Evolutionary conservation across 2,797 vertebrate species (phyloP).

Genomic region (Melanotaenia nigrans): DNA sequence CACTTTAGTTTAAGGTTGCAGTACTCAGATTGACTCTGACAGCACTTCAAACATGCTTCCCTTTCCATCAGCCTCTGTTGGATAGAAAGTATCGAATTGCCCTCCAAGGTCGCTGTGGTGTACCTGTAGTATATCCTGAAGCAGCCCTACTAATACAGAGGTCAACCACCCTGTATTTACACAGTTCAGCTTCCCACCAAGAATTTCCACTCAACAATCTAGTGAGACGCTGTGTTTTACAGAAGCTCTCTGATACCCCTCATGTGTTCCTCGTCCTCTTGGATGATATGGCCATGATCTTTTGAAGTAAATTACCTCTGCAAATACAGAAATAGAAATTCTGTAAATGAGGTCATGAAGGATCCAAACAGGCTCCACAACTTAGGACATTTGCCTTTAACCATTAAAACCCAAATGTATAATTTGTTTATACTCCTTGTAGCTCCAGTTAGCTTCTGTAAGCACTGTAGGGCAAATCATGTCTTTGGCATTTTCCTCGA

Average conservation of each 20-base stretch:
- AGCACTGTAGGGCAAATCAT: neutral
- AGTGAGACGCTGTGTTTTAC: too few species aligned
- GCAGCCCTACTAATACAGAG: slow-evolving; percentile 37
- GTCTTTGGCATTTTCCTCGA: neutral
- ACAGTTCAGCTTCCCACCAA: slow-evolving; percentile 38
- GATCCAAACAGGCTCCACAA: neutral
- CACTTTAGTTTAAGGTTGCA: slow-evolving; percentile 7
- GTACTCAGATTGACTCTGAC: neutral
- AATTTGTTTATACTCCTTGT: neutral
- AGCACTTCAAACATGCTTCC: slow-evolving; percentile 13
- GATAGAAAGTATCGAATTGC: slow-evolving; percentile 13
- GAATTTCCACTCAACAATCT: neutral
- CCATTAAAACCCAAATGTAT: neutral
- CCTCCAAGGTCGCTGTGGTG: slow-evolving; percentile 25
- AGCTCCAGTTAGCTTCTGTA: neutral
- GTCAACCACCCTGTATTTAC: slow-evolving; percentile 26
- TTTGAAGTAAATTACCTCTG: neutral
- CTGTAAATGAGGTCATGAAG: neutral
- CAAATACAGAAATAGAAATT: neutral
- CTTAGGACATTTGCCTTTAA: neutral
- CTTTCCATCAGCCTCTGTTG: slow-evolving; percentile 19
- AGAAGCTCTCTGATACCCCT: neutral
- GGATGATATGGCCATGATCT: neutral
- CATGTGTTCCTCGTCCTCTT: neutral
- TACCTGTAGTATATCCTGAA: slow-evolving; percentile 53